Evolutionary conservation across 2,113 vertebrate genomes (phyloP).

Genomic region (Myrmecophaga tridactyla): DNA sequence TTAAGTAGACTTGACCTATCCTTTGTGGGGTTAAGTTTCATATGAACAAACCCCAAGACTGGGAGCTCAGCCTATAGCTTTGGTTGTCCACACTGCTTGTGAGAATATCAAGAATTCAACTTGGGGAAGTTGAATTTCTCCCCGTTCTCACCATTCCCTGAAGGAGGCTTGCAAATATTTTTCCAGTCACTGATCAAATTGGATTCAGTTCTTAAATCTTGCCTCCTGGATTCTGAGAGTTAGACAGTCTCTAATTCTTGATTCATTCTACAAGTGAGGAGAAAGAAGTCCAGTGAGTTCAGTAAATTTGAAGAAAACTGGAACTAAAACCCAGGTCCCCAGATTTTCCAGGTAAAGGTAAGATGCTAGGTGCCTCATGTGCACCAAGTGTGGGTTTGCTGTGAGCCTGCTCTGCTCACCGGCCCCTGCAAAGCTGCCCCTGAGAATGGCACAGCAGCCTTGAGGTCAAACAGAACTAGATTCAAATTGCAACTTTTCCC

Average conservation of each 20-base stretch:
- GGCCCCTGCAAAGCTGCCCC: neutral
- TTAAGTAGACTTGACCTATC: too few relatives aligned
- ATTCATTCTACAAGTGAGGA: neutral
- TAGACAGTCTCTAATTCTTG: neutral
- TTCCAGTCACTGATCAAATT: too few relatives aligned
- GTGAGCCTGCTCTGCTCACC: accelerated
- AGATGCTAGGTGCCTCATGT: neutral
- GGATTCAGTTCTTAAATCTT: neutral
- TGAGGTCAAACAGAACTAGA: neutral
- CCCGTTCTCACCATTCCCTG: too few relatives aligned
- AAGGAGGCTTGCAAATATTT: too few relatives aligned
- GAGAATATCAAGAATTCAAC: too few relatives aligned
- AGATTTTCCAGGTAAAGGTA: neutral
- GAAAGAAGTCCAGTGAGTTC: neutral
- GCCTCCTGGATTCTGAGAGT: neutral
- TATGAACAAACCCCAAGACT: too few relatives aligned
- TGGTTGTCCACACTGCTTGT: too few relatives aligned
- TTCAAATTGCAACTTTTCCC: neutral
- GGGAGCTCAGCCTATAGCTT: too few relatives aligned
- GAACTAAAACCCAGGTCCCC: neutral
- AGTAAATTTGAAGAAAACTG: neutral
- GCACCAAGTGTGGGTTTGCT: neutral
- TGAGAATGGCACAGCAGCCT: neutral
- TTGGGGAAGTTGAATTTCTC: too few relatives aligned
- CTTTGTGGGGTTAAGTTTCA: too few relatives aligned